phyloP scores from a whole-genome alignment of 1,140 invertebrate species.

The Psilanteris sp. region DNA sequence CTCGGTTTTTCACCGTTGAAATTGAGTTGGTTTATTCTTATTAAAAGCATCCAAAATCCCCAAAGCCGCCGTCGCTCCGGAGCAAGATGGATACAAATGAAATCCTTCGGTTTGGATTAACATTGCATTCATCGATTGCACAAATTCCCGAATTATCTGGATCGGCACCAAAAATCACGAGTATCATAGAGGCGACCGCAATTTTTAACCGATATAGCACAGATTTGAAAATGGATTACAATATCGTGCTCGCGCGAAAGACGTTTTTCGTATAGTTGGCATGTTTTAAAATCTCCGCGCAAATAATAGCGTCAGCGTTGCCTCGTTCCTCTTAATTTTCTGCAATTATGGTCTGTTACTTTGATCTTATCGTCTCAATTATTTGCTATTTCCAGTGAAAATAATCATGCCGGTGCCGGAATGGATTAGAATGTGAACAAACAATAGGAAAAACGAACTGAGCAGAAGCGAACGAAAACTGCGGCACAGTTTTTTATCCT shows the following conservation, averaged over 20 bases:
- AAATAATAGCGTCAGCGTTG: too few relatives aligned
- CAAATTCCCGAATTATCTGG: constrained; percentile 30
- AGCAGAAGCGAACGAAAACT: too few relatives aligned
- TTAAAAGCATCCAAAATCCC: constrained; percentile 47
- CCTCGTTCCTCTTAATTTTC: too few relatives aligned
- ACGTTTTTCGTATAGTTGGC: too few relatives aligned
- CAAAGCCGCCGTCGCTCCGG: constrained; percentile 14
- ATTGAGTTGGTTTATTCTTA: constrained; percentile 32
- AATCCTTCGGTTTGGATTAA: constrained; percentile 54
- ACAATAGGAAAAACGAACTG: too few relatives aligned
- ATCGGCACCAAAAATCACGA: constrained; percentile 15
- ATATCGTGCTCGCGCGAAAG: background rate
- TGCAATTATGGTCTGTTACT: too few relatives aligned
- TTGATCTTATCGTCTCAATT: too few relatives aligned
- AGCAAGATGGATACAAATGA: constrained; percentile 52
- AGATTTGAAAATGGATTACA: constrained; percentile 18
- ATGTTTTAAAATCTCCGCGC: too few relatives aligned
- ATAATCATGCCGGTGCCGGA: too few relatives aligned
- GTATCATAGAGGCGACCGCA: constrained; percentile 10
- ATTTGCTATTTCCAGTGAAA: too few relatives aligned
- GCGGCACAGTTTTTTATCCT: too few relatives aligned
- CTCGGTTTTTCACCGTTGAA: constrained; percentile 6
- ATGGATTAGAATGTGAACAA: too few relatives aligned
- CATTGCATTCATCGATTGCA: constrained; percentile 37
- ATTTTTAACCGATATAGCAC: constrained; percentile 33